phyloP scores from a whole-genome alignment of 2,888 invertebrate species.

The Melieria picta region DNA sequence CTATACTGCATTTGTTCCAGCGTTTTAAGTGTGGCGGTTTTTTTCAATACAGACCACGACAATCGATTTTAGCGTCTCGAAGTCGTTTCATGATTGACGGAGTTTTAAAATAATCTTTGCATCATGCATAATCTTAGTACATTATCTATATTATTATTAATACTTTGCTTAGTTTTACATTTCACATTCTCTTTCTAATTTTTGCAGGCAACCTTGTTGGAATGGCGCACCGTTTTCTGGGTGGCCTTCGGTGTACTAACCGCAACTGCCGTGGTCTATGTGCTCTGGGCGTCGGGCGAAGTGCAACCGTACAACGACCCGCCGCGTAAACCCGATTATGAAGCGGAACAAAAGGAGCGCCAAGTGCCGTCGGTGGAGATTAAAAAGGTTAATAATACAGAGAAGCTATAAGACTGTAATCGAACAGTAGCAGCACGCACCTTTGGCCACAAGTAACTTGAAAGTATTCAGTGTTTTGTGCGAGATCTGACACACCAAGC shows the following conservation, averaged over 20 bases:
- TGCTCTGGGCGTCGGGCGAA: conserved; percentile 77
- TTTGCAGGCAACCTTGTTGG: conserved; percentile 69
- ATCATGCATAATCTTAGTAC: no score
- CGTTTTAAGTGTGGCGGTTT: no score
- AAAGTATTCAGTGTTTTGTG: no score
- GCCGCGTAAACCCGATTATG: conserved; percentile 38
- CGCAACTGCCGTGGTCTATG: conserved; percentile 74
- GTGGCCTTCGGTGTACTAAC: conserved; percentile 77
- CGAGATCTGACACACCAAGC: no score
- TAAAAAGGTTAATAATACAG: background rate
- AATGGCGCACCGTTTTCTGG: conserved; percentile 85
- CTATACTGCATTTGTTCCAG: no score
- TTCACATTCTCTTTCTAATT: background rate
- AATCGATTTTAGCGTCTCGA: no score
- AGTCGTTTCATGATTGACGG: no score
- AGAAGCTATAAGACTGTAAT: conserved; percentile 41
- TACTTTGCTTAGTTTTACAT: background rate
- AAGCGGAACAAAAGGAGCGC: conserved; percentile 41
- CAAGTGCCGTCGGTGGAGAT: background rate
- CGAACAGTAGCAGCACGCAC: background rate
- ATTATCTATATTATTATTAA: background rate
- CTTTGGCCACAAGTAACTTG: no score
- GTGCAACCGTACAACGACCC: conserved; percentile 76
- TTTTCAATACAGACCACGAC: no score
- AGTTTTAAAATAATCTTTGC: no score